Percentiles rank a stretch among this genome's conserved stretches.
Conservation (phyloP, 2,113 vertebrate genomes). For the Paramisgurnus dabryanus region DNA sequence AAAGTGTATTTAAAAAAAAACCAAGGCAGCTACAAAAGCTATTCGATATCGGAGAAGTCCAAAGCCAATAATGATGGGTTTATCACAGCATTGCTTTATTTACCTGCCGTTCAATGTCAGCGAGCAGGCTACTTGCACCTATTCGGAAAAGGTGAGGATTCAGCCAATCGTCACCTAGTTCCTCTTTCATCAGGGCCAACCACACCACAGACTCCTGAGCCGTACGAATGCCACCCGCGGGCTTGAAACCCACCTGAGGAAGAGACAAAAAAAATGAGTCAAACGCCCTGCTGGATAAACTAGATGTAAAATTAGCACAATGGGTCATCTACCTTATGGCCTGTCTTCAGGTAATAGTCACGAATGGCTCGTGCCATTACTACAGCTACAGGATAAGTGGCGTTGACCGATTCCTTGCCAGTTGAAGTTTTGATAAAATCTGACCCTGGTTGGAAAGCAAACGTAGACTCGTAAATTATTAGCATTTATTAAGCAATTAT, state of each 20-base stretch:
- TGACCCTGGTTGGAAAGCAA: conserved; percentile 75
- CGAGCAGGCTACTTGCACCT: conserved; percentile 90
- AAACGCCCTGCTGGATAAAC: not conserved
- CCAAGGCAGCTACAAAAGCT: not conserved
- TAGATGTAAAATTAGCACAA: not conserved
- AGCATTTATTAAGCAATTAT: no score
- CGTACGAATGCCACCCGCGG: conserved; percentile 91
- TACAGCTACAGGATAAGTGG: conserved; percentile 89
- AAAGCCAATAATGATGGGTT: not conserved
- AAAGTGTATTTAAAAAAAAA: not conserved
- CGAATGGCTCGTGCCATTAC: conserved; percentile 94
- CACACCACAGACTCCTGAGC: conserved; percentile 88
- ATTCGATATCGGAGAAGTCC: not conserved
- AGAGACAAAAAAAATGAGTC: not conserved
- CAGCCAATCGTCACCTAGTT: conserved; percentile 89
- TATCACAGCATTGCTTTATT: conserved; percentile 13
- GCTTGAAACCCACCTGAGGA: conserved; percentile 85
- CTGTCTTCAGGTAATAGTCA: conserved; percentile 88
- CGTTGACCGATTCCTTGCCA: conserved; percentile 94
- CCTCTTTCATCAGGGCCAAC: conserved; percentile 91
- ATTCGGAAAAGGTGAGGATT: conserved; percentile 87
- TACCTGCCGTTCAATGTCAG: conserved; percentile 95
- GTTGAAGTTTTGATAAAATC: conserved; percentile 99
- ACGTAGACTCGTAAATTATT: not conserved
- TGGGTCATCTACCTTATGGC: conserved; percentile 81